These are phyloP conservation scores for Conistra vaccinii DNA, from an alignment of 2,888 invertebrate genomes.

Conservation along the genomic window DNA sequence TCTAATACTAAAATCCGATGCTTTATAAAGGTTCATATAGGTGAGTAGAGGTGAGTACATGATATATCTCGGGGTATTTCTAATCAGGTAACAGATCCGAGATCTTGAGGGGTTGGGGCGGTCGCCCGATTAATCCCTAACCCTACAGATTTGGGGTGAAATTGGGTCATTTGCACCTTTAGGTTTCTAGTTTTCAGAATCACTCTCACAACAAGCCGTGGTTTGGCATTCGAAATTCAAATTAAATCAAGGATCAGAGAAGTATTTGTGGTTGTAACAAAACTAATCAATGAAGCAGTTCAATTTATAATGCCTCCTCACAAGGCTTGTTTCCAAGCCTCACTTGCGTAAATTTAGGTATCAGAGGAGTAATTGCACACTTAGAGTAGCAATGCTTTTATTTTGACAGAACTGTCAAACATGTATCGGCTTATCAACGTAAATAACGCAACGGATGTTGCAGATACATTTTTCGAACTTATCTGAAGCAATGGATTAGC, in stretches of 20 bases:
- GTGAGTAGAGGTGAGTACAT: slow-evolving; percentile 38
- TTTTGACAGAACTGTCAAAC: too few relatives aligned
- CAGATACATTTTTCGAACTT: too few relatives aligned
- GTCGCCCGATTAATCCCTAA: slow-evolving; percentile 59
- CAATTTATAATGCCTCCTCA: background rate
- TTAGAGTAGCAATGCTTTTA: too few relatives aligned
- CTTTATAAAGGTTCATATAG: slow-evolving; percentile 16
- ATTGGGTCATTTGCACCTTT: slow-evolving; percentile 63
- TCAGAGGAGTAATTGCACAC: too few relatives aligned
- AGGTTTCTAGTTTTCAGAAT: slow-evolving; percentile 49
- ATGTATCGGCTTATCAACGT: too few relatives aligned
- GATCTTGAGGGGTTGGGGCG: slow-evolving; percentile 55
- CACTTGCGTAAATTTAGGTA: background rate
- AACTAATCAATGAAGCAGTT: slow-evolving; percentile 8
- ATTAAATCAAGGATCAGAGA: slow-evolving; percentile 19
- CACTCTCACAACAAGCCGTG: slow-evolving; percentile 40
- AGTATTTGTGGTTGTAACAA: slow-evolving; percentile 4
- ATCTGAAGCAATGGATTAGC: too few relatives aligned
- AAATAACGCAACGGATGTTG: too few relatives aligned
- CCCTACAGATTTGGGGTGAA: slow-evolving; percentile 62
- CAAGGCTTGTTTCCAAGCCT: background rate
- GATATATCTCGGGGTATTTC: slow-evolving; percentile 51
- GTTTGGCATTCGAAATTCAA: slow-evolving; percentile 30
- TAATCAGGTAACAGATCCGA: slow-evolving; percentile 60
- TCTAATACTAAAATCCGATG: background rate